Evolutionary conservation across 2,113 vertebrate species (phyloP).

Genomic region (Myotis davidii): DNA sequence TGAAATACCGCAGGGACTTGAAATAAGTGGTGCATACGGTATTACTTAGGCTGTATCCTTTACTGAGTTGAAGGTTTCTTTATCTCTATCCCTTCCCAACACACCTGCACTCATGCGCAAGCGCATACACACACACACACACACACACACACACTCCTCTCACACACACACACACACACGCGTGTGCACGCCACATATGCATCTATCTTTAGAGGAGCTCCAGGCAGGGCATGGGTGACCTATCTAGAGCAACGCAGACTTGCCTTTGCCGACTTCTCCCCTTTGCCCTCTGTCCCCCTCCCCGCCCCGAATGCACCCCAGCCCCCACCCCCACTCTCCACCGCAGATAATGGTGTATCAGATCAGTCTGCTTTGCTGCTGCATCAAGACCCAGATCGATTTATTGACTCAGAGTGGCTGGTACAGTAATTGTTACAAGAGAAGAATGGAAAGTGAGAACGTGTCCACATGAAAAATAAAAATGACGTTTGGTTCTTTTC

Average conservation of each 20-base stretch:
- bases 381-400: slow-evolving; percentile 89
- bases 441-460: slow-evolving; percentile 87
- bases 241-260: neutral
- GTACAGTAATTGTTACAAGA: slow-evolving; percentile 88
- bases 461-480: slow-evolving; percentile 85
- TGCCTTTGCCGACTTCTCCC: neutral
- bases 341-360: slow-evolving; percentile 85
- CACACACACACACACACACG: neutral
- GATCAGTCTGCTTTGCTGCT: slow-evolving; percentile 85
- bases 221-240: neutral
- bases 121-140: accelerated
- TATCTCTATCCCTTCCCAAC: neutral
- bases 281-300: neutral
- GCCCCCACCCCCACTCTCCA: slow-evolving; percentile 54
- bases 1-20: slow-evolving; percentile 44
- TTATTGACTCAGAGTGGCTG: slow-evolving; percentile 91
- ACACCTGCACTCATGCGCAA: accelerated
- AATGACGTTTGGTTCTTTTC: slow-evolving; percentile 84
- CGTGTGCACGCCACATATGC: neutral
- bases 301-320: neutral
- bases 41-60: slow-evolving; percentile 67
- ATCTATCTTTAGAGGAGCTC: neutral
- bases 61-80: neutral
- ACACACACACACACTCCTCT: too few species aligned
- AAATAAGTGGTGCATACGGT: slow-evolving; percentile 54